Percentiles rank a stretch among this genome's conserved stretches.
Conservation (phyloP, 2,797 vertebrate species). For the Myotis planiceps region DNA sequence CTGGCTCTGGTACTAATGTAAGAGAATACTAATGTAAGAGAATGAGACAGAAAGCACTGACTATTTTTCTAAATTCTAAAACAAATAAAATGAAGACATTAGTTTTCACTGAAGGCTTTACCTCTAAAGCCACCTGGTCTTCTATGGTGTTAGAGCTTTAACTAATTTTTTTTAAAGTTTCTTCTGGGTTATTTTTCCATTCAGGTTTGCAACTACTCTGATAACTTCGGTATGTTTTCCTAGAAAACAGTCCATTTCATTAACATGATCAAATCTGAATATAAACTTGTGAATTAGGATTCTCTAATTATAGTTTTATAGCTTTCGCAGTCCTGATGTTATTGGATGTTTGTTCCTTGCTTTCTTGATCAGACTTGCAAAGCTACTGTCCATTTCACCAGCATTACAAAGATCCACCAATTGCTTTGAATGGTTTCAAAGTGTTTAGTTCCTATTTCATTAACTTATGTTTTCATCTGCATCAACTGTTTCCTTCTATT, state of each 20-base stretch:
- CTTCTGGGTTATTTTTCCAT: not conserved
- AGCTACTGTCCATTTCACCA: not conserved
- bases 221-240: not conserved
- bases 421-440: not conserved
- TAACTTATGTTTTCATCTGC: not conserved
- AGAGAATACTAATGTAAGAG: not conserved
- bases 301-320: not conserved
- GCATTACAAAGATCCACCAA: not conserved
- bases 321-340: not conserved
- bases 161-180: not conserved
- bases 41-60: not conserved
- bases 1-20: not conserved
- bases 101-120: not conserved
- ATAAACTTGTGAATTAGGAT: not conserved
- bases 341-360: not conserved
- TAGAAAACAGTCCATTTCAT: not conserved
- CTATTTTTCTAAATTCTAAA: not conserved
- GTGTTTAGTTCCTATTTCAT: not conserved
- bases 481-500: not conserved
- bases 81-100: not conserved
- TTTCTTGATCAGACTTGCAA: not conserved
- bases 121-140: not conserved
- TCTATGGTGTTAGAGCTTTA: not conserved
- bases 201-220: not conserved
- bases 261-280: not conserved